Percentiles rank a stretch among this genome's conserved stretches.
phyloP scores from a whole-genome alignment of 2,888 invertebrate species.

The Dicyrtomina minuta region DNA sequence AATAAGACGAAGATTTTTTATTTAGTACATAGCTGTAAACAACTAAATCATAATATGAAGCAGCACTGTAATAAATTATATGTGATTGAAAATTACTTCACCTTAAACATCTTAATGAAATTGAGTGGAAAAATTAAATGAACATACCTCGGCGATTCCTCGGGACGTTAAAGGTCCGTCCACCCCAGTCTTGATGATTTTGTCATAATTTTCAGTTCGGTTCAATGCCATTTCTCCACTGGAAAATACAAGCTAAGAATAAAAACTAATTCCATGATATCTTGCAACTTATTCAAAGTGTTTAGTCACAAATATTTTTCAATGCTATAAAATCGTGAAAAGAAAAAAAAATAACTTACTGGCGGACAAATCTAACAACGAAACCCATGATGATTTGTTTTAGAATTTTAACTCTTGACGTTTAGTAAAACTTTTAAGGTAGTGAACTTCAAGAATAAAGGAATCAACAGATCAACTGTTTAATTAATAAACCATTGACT shows the following conservation, averaged over 20 bases:
- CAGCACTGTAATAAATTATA: background rate
- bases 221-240: slow-evolving; percentile 41
- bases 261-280: background rate
- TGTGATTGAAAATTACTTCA: too few relatives aligned
- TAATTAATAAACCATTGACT: too few relatives aligned
- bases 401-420: background rate
- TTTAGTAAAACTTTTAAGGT: too few relatives aligned
- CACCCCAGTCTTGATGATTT: slow-evolving; percentile 33
- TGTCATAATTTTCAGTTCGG: slow-evolving; percentile 30
- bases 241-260: slow-evolving; percentile 7
- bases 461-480: too few relatives aligned
- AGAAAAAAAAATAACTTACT: slow-evolving; percentile 19
- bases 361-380: slow-evolving; percentile 24
- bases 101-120: too few relatives aligned
- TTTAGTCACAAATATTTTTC: background rate
- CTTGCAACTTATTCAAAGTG: background rate
- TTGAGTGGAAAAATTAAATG: background rate
- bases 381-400: slow-evolving; percentile 10
- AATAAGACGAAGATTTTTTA: too few relatives aligned
- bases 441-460: too few relatives aligned
- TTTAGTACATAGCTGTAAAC: background rate
- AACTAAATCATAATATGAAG: background rate
- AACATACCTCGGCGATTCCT: slow-evolving; percentile 29
- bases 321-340: background rate
- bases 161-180: slow-evolving; percentile 30